Percentiles rank a stretch among this genome's conserved stretches.
phyloP scores from a whole-genome alignment of 2,797 vertebrate species.

The Stomatorhinus walkeri region DNA sequence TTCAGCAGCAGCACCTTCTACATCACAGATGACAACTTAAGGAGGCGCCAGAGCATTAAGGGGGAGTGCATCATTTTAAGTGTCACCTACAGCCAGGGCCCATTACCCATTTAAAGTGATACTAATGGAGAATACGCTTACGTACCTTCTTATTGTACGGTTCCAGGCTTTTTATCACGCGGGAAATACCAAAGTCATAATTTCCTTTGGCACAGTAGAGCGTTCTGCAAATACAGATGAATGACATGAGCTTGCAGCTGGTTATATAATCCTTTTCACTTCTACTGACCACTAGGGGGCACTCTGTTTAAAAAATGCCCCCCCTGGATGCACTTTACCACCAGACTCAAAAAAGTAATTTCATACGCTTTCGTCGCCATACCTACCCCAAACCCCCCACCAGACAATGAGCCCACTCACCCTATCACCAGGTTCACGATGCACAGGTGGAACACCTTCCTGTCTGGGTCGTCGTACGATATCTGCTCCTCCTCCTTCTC shows the following conservation, averaged over 20 bases:
- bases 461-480: constrained; percentile 80
- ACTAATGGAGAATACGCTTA: neutral
- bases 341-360: neutral
- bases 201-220: constrained; percentile 94
- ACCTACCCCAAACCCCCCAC: neutral
- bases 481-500: constrained; percentile 93
- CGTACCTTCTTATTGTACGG: constrained; percentile 87
- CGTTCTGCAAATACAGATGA: constrained; percentile 53
- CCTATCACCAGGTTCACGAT: constrained; percentile 96
- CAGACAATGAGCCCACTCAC: constrained; percentile 44
- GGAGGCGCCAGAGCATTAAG: neutral
- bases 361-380: neutral
- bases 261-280: no score
- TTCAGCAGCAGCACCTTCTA: neutral
- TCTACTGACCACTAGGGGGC: neutral
- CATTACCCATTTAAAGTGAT: neutral
- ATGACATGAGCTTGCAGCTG: neutral
- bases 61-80: neutral
- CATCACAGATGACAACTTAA: neutral
- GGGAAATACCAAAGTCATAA: constrained; percentile 91
- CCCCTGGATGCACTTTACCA: neutral
- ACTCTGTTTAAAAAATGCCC: neutral
- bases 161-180: constrained; percentile 92
- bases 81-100: neutral
- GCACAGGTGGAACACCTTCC: constrained; percentile 89